Evolutionary conservation across 2,797 vertebrate genomes (phyloP).

Genomic region (Phrynocephalus vlangalii): DNA sequence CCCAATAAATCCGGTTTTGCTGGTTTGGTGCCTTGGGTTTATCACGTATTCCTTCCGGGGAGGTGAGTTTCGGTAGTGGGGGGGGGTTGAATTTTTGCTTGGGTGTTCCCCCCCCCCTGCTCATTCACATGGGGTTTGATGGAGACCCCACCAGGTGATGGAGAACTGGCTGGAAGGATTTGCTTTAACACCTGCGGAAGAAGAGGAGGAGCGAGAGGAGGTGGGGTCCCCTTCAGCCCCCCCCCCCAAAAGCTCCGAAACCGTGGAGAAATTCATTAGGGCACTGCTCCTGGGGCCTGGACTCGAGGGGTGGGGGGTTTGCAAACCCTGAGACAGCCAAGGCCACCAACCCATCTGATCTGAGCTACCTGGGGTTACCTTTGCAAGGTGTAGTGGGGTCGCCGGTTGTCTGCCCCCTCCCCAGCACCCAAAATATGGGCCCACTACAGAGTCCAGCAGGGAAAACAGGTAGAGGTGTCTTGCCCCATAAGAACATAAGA

Average conservation of each 20-base stretch:
- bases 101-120: too few relatives aligned
- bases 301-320: not conserved
- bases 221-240: not conserved
- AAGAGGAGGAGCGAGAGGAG: not conserved
- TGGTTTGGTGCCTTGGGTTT: constrained; percentile 10
- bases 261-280: not conserved
- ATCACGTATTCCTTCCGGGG: not conserved
- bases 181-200: not conserved
- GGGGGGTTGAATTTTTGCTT: not conserved
- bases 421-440: too few relatives aligned
- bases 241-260: not conserved
- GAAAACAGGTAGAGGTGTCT: too few relatives aligned
- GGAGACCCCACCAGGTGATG: constrained; percentile 15
- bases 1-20: constrained; percentile 18
- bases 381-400: too few relatives aligned
- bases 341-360: too few relatives aligned
- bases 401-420: too few relatives aligned
- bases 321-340: too few relatives aligned
- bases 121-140: not conserved
- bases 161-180: constrained; percentile 10
- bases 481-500: too few relatives aligned
- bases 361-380: too few relatives aligned
- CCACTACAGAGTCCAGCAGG: too few relatives aligned
- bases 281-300: not conserved
- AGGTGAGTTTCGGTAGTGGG: constrained; percentile 4